Conservation (phyloP, 2,113 vertebrate species). For the Meriones unguiculatus region DNA sequence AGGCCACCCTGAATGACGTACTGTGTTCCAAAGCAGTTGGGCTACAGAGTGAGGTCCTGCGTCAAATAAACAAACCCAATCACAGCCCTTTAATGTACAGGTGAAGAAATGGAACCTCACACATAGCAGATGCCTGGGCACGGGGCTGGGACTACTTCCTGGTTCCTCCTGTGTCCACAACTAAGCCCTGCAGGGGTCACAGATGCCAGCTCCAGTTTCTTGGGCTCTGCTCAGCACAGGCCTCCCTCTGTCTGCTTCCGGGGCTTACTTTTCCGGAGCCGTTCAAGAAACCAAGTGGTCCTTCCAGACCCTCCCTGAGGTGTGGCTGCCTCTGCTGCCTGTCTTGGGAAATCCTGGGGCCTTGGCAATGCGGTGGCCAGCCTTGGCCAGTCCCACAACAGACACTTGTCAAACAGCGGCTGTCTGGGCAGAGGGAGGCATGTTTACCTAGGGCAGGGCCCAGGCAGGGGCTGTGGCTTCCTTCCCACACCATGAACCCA, state of each 20-base stretch:
- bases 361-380: slow-evolving; percentile 44
- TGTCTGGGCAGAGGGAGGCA: slow-evolving; percentile 68
- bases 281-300: slow-evolving; percentile 83
- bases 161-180: not conserved
- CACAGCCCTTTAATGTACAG: not conserved
- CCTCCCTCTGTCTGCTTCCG: not conserved
- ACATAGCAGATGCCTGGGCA: not conserved
- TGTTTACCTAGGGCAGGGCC: slow-evolving; percentile 76
- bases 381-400: not conserved
- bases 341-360: slow-evolving; percentile 68
- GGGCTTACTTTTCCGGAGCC: slow-evolving; percentile 3
- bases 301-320: slow-evolving; percentile 40
- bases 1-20: not conserved
- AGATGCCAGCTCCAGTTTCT: not conserved
- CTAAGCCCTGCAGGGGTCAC: not conserved
- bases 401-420: slow-evolving; percentile 77
- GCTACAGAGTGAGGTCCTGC: not conserved
- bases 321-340: slow-evolving; percentile 19
- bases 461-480: slow-evolving; percentile 46
- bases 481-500: not conserved
- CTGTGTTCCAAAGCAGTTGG: not conserved
- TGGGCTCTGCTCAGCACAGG: not conserved
- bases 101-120: not conserved
- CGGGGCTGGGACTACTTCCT: not conserved
- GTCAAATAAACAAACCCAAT: not conserved